These are phyloP conservation scores for Tarsius wallacei DNA, from an alignment of 2,797 vertebrate genomes.

Conservation along the genomic window DNA sequence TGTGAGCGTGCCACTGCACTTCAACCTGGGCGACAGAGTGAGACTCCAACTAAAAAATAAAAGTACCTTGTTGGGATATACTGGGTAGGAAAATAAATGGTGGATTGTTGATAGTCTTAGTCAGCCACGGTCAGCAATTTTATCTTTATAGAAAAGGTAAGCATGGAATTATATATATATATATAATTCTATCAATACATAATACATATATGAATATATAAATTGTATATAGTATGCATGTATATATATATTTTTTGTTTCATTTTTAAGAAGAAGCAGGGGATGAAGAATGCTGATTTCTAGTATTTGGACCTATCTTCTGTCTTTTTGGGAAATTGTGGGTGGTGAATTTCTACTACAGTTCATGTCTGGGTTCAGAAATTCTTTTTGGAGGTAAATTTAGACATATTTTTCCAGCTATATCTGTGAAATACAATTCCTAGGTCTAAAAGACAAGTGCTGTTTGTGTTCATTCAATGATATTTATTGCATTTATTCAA, in stretches of 20 bases:
- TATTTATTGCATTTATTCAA: neutral
- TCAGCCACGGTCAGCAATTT: neutral
- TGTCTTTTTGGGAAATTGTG: neutral
- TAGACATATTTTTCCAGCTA: neutral
- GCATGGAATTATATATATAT: neutral
- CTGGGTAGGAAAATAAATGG: neutral
- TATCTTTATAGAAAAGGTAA: neutral
- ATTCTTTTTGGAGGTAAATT: constrained; percentile 1
- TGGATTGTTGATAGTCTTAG: neutral
- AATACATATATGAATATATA: no score
- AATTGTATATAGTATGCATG: no score
- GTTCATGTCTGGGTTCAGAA: neutral
- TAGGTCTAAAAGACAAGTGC: neutral
- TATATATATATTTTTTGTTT: no score
- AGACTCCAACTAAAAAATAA: no score
- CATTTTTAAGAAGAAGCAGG: neutral
- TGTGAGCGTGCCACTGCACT: no score
- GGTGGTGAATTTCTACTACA: neutral
- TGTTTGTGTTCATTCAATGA: neutral
- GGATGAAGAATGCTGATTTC: neutral
- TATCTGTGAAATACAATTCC: neutral
- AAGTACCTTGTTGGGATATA: neutral
- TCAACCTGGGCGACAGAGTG: no score
- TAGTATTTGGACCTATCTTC: neutral
- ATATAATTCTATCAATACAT: no score